These are phyloP conservation scores for Drosophila setifemur DNA, from an alignment of 1,140 invertebrate species.

Conservation along the genomic window DNA sequence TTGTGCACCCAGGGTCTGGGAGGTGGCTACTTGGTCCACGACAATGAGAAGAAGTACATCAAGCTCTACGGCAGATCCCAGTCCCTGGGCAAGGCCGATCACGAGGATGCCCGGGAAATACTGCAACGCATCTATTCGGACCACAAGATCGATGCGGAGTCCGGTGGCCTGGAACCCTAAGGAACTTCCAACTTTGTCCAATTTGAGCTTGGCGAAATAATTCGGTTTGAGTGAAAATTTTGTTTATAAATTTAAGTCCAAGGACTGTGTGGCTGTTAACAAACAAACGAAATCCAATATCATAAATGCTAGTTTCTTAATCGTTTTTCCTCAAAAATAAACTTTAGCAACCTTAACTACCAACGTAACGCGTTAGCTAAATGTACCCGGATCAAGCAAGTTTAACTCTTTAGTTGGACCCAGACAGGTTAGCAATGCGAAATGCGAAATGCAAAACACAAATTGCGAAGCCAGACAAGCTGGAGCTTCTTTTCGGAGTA, in stretches of 20 bases:
- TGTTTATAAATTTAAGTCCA: not conserved
- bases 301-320: no score
- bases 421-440: constrained; percentile 11
- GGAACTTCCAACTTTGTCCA: not conserved
- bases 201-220: no score
- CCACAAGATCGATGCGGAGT: constrained; percentile 48
- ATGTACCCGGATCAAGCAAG: not conserved
- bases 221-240: no score
- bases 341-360: not conserved
- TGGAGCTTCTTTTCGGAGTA: constrained; percentile 2
- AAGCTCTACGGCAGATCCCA: constrained; percentile 49
- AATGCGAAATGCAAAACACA: constrained; percentile 13
- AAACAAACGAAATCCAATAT: no score
- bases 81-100: constrained; percentile 47
- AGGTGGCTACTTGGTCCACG: constrained; percentile 45
- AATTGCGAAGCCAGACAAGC: not conserved
- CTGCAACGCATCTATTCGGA: not conserved
- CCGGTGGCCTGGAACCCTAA: constrained; percentile 19
- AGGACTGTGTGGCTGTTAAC: not conserved
- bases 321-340: not conserved
- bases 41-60: constrained; percentile 40
- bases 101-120: constrained; percentile 22
- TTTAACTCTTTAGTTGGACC: constrained; percentile 3
- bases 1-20: constrained; percentile 55
- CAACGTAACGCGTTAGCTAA: not conserved